These are phyloP conservation scores for Galbula dea DNA, from an alignment of 2,113 vertebrate species.

Conservation along the genomic window DNA sequence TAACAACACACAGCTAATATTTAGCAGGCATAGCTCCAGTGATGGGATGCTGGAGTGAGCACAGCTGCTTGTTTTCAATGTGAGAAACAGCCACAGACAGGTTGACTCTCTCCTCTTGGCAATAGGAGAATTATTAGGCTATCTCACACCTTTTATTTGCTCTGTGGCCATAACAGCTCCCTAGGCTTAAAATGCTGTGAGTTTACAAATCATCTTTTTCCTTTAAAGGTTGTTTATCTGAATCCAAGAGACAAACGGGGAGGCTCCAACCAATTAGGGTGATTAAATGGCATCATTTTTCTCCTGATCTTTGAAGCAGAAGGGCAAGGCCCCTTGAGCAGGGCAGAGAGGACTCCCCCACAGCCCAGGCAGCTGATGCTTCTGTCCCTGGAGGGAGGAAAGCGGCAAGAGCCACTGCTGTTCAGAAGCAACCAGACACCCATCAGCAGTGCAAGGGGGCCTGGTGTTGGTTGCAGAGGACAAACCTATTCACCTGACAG, in stretches of 20 bases:
- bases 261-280: not conserved
- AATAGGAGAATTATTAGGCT: not conserved
- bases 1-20: not conserved
- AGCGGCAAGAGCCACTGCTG: not conserved
- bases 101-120: not conserved
- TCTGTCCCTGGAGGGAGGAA: not conserved
- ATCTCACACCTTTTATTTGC: not conserved
- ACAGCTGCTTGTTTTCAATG: not conserved
- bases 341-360: not conserved
- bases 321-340: not conserved
- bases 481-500: not conserved
- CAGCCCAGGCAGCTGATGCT: not conserved
- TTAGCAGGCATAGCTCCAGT: not conserved
- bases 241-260: not conserved
- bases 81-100: not conserved
- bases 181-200: not conserved
- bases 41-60: not conserved
- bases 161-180: not conserved
- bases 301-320: not conserved
- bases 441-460: not conserved
- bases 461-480: accelerated
- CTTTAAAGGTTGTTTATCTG: not conserved
- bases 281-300: not conserved
- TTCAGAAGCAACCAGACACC: not conserved
- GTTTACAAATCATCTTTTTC: not conserved